phyloP scores from a whole-genome alignment of 2,888 invertebrate genomes.

The Aleiodes alternator region DNA sequence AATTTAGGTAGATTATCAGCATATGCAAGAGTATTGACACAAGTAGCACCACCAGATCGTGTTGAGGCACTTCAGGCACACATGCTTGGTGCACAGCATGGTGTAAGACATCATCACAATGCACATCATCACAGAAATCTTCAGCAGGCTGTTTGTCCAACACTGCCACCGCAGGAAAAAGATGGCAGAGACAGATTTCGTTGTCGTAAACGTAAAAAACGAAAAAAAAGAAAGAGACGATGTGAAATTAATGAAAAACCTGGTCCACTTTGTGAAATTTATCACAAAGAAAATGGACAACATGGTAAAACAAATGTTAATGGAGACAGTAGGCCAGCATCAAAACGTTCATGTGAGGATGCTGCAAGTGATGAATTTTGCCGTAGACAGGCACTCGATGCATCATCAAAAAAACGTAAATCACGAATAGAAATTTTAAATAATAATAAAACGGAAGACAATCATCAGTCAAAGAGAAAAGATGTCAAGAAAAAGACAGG shows the following conservation, averaged over 20 bases:
- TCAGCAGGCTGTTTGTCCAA: conserved; percentile 71
- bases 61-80: conserved; percentile 76
- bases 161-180: conserved; percentile 64
- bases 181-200: conserved; percentile 73
- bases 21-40: conserved; percentile 84
- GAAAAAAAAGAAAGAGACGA: conserved; percentile 75
- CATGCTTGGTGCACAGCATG: conserved; percentile 71
- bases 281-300: conserved; percentile 36
- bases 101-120: conserved; percentile 66
- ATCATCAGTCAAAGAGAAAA: conserved; percentile 50
- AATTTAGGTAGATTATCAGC: conserved; percentile 84
- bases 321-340: conserved; percentile 57
- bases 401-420: conserved; percentile 69
- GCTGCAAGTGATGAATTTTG: conserved; percentile 67
- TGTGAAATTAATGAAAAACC: conserved; percentile 68
- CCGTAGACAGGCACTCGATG: conserved; percentile 64
- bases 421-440: conserved; percentile 74
- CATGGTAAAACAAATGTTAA: conserved; percentile 40
- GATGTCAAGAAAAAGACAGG: conserved; percentile 40
- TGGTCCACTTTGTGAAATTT: conserved; percentile 62
- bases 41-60: conserved; percentile 77
- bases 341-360: conserved; percentile 68
- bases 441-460: conserved; percentile 41
- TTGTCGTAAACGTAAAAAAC: conserved; percentile 77
- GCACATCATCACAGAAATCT: conserved; percentile 46